phyloP scores from a whole-genome alignment of 2,113 vertebrate species.

The Myrmophylax atrothorax region DNA sequence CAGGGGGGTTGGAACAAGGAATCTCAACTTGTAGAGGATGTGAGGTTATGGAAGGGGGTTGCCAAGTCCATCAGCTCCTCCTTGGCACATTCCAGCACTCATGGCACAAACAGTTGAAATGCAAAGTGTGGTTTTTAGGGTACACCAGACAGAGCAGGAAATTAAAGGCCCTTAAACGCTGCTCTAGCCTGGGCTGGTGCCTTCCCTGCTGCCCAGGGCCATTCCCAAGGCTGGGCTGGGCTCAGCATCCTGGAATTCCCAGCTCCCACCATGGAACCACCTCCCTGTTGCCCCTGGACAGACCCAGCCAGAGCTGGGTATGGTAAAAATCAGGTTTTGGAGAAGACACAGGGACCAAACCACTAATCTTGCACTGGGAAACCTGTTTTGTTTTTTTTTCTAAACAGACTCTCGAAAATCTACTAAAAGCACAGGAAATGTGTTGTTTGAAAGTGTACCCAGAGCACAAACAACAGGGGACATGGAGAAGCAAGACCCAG shows the following conservation, averaged over 20 bases:
- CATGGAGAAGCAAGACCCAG: not conserved
- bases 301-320: not conserved
- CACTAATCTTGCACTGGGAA: not conserved
- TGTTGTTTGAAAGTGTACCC: not conserved
- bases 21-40: not conserved
- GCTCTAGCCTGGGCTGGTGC: not conserved
- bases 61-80: not conserved
- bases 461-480: not conserved
- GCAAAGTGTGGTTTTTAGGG: not conserved
- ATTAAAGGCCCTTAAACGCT: not conserved
- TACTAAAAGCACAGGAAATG: not conserved
- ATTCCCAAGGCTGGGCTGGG: not conserved
- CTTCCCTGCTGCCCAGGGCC: not conserved
- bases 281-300: not conserved
- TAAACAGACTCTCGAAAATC: not conserved
- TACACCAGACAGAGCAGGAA: not conserved
- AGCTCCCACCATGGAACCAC: not conserved
- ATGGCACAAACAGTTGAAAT: not conserved
- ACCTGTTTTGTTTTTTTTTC: too few relatives aligned
- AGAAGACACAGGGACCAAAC: not conserved
- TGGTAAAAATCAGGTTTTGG: not conserved
- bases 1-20: not conserved
- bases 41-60: not conserved
- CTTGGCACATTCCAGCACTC: not conserved
- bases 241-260: not conserved